Evolutionary conservation across 1,140 invertebrate species (phyloP).

Genomic region (Melanaphis sacchari): DNA sequence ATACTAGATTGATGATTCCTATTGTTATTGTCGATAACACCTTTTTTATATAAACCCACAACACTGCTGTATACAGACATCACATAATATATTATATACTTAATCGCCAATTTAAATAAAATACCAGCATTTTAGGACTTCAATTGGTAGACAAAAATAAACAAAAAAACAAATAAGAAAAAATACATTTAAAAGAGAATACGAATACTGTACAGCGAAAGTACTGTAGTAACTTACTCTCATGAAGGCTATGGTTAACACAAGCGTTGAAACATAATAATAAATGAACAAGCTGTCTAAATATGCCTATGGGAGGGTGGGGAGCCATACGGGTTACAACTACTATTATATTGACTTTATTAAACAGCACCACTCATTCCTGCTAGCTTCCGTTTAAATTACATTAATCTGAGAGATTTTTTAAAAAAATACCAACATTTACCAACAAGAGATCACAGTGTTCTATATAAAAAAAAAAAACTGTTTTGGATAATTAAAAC

Average conservation of each 20-base stretch:
- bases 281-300: slow-evolving; percentile 54
- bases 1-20: not conserved
- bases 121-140: slow-evolving; percentile 41
- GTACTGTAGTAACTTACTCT: not conserved
- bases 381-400: slow-evolving; percentile 46
- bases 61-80: not conserved
- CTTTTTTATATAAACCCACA: not conserved
- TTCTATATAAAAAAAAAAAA: too few species aligned
- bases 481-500: too few species aligned
- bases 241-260: slow-evolving; percentile 28
- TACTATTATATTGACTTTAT: slow-evolving; percentile 55
- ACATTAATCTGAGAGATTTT: slow-evolving; percentile 38
- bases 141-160: slow-evolving; percentile 50
- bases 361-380: slow-evolving; percentile 25
- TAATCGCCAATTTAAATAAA: slow-evolving; percentile 45
- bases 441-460: not conserved
- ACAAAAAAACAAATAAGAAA: slow-evolving; percentile 22
- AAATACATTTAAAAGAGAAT: slow-evolving; percentile 35
- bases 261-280: slow-evolving; percentile 47
- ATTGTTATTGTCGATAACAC: slow-evolving; percentile 23
- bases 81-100: slow-evolving; percentile 8
- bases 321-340: slow-evolving; percentile 32
- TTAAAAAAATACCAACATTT: slow-evolving; percentile 1
- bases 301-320: not conserved
- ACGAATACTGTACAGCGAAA: not conserved